A percentile compares a stretch with the other conserved stretches of the same genome.
phyloP scores from a whole-genome alignment of 2,797 vertebrate genomes.

The Cossypha polioptera region DNA sequence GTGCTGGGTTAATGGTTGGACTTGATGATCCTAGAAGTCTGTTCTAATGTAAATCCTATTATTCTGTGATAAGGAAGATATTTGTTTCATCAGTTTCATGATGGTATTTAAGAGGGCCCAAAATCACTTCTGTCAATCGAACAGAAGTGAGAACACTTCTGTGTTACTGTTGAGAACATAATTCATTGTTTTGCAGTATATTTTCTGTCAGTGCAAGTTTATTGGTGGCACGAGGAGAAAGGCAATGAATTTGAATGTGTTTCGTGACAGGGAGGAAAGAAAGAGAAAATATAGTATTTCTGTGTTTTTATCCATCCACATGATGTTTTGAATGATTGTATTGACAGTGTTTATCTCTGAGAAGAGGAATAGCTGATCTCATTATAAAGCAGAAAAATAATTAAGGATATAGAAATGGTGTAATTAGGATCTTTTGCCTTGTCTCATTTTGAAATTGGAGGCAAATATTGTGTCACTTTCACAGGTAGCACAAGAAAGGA shows the following conservation, averaged over 20 bases:
- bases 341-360: not conserved
- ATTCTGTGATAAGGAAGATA: not conserved
- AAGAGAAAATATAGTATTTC: not conserved
- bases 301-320: not conserved
- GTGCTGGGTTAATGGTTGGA: not conserved
- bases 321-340: not conserved
- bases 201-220: not conserved
- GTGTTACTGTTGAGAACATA: not conserved
- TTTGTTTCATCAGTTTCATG: not conserved
- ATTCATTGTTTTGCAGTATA: not conserved
- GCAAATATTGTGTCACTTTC: not conserved
- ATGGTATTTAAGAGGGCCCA: not conserved
- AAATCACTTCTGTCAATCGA: not conserved
- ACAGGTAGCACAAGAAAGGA: not conserved
- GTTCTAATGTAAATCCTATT: not conserved
- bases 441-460: not conserved
- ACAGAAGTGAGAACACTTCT: too few relatives aligned
- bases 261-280: not conserved
- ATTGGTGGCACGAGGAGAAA: not conserved
- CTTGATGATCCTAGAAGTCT: not conserved
- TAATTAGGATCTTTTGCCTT: not conserved
- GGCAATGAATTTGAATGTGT: not conserved
- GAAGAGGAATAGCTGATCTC: not conserved
- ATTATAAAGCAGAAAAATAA: not conserved
- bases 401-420: not conserved